Base-by-base conservation (phyloP, 2,113 vertebrate species). In the Corynorhinus townsendii region DNA sequence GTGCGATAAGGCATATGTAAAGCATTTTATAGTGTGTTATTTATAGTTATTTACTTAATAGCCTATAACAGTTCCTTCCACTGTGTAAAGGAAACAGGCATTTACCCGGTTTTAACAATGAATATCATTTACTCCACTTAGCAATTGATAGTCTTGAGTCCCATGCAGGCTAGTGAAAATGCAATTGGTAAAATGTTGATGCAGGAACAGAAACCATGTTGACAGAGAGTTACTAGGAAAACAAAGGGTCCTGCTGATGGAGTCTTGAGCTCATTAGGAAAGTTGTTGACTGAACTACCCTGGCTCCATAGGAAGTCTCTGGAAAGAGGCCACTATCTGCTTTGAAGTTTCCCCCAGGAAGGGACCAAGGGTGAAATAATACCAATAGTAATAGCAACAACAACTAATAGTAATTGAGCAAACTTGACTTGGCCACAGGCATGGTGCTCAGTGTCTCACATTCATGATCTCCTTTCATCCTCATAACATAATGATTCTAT, bases 1-100 rank as follows among this genome's bases (percentile, higher is more conserved):
- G 96, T 93, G 90, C 2, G 69, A 97, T 97, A 96, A 97, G 81
- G 92, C 68, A 45, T 88, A 95, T 95, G 90, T 96, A 96, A 96
- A 96, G 76, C 85, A 95, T 93, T 98, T 97, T 97, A 97, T 92
- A 97, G 94, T 96, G 89, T 30, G 95, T 98, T 98, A 98, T 98
- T 98, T 98, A 97, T 93, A 97, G 93, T 92, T 97, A 93, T 97
- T 98, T 98, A 97, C 94, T 97, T 96, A 96, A 94, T n/a, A 86
- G 93, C 96, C 72, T 91, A 86, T 22, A 98, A 95, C 77, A 90
- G 88, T 96, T 90, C 81, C 93, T 97, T 93, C 94, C 92, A 77
- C 95, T 83, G 93, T 97, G 83, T 75, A 93, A 96, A 97, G 76
- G 75, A 97, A 98, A 93, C 4, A 96, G 76, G 94, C 71, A 96